Evolutionary conservation across 2,113 vertebrate genomes (phyloP).

Genomic region (Shinisaurus crocodilurus): DNA sequence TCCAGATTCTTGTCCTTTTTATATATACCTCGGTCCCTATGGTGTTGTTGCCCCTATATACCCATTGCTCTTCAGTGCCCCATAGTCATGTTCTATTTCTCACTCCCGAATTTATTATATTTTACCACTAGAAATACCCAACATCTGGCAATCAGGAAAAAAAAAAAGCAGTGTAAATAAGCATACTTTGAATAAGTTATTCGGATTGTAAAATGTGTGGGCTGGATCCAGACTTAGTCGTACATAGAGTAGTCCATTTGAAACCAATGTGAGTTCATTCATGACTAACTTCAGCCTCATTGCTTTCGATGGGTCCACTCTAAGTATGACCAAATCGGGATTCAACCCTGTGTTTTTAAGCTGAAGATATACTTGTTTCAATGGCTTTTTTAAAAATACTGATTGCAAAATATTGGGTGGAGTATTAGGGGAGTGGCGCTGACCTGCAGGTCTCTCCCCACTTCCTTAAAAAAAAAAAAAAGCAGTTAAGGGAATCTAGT

Average conservation of each 20-base stretch:
- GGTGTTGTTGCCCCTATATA: neutral
- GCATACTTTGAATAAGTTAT: neutral
- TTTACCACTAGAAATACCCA: neutral
- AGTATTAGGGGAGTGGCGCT: too few relatives aligned
- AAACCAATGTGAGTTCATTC: too few relatives aligned
- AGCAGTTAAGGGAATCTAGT: slow-evolving; percentile 7
- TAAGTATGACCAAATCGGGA: neutral
- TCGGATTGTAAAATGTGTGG: neutral
- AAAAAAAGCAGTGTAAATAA: neutral
- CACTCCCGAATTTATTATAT: neutral
- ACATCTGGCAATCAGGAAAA: too few relatives aligned
- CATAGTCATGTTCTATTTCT: neutral
- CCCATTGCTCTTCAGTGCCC: neutral
- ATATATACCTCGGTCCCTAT: neutral
- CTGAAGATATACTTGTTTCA: neutral
- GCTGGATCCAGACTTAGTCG: too few relatives aligned
- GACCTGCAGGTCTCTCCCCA: neutral
- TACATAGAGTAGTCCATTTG: too few relatives aligned
- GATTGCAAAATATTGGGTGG: neutral
- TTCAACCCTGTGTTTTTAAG: neutral
- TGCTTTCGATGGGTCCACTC: neutral
- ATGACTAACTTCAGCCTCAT: neutral
- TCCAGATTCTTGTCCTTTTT: neutral
- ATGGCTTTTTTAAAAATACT: neutral
- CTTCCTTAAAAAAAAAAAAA: neutral